These are phyloP conservation scores for Mylabris phalerata DNA, from an alignment of 1,140 invertebrate species.

Conservation along the genomic window DNA sequence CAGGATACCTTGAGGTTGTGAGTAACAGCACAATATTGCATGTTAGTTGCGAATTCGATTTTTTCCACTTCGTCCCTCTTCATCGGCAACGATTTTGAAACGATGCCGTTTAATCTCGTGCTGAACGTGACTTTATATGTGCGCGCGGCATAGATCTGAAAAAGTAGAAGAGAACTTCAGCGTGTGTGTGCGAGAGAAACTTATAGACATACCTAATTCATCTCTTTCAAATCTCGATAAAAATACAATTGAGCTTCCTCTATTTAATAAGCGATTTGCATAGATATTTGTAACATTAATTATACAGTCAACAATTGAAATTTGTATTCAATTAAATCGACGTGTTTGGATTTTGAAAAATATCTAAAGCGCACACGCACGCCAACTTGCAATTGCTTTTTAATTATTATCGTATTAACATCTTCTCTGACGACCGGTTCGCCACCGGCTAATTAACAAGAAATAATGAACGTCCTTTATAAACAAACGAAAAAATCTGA, in stretches of 20 bases:
- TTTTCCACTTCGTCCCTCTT: neutral
- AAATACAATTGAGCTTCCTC: too few species aligned
- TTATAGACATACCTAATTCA: neutral
- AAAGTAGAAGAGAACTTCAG: neutral
- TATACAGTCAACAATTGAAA: neutral
- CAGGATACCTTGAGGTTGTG: too few species aligned
- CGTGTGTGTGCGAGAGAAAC: slow-evolving; percentile 1
- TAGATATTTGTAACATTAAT: too few species aligned
- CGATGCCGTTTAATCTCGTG: slow-evolving; percentile 9
- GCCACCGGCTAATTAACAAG: slow-evolving; percentile 3
- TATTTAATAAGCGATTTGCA: too few species aligned
- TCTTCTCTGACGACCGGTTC: too few species aligned
- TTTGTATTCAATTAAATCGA: slow-evolving; percentile 11
- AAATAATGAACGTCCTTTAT: neutral
- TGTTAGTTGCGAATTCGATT: slow-evolving; percentile 8
- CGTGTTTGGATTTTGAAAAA: slow-evolving; percentile 5
- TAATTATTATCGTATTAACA: slow-evolving; percentile 10
- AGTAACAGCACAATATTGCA: slow-evolving; percentile 1
- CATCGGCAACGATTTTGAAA: too few species aligned
- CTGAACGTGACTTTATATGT: slow-evolving; percentile 8
- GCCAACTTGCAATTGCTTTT: slow-evolving; percentile 7
- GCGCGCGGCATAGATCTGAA: neutral
- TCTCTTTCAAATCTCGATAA: neutral
- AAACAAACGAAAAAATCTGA: slow-evolving; percentile 1
- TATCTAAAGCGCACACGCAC: slow-evolving; percentile 2